Evolutionary conservation across 2,113 vertebrate species (phyloP).

Genomic region (Suricata suricatta): DNA sequence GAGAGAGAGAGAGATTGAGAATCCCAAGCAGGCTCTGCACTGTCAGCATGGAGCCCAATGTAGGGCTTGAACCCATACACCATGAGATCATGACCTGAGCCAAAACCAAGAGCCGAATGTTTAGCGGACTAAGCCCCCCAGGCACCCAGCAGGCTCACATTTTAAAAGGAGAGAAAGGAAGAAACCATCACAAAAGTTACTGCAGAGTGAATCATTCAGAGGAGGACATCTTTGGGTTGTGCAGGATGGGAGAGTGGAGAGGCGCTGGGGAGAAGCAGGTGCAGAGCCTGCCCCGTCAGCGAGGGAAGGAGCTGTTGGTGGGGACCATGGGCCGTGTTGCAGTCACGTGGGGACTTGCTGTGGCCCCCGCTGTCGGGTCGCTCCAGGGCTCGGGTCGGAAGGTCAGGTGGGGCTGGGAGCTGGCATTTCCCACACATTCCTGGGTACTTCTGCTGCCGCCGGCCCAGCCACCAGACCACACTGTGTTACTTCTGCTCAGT

Average conservation of each 20-base stretch:
- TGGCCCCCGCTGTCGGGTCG: background rate
- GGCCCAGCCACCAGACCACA: background rate
- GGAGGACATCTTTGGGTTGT: background rate
- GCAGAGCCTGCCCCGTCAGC: background rate
- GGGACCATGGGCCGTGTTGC: background rate
- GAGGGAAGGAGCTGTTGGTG: background rate
- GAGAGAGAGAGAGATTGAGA: no score
- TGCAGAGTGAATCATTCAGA: constrained; percentile 27
- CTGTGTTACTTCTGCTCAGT: background rate
- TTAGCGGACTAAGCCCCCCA: no score
- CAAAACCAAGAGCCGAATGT: no score
- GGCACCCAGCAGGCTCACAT: background rate
- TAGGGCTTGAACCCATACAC: no score
- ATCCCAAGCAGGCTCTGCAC: no score
- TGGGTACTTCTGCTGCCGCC: background rate
- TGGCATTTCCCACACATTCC: background rate
- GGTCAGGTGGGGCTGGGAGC: background rate
- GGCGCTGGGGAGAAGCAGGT: background rate
- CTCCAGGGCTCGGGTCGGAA: background rate
- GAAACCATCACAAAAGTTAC: background rate
- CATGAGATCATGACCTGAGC: no score
- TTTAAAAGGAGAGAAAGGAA: background rate
- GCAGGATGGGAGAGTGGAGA: background rate
- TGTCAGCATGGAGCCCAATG: no score
- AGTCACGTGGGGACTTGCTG: background rate